Conservation (phyloP, 2,888 invertebrate species). For the Ormyrus nitidulus region DNA sequence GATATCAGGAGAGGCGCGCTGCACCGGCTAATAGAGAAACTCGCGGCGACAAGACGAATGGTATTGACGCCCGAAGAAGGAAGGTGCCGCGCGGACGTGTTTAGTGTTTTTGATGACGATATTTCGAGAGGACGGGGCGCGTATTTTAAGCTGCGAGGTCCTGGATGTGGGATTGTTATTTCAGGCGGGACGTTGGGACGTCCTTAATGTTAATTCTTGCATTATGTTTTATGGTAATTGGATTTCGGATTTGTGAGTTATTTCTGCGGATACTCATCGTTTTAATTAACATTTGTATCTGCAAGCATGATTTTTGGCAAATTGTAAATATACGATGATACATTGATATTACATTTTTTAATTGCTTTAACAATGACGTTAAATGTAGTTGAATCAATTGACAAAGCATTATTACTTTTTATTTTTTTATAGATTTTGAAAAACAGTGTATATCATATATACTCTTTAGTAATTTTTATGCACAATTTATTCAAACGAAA, state of each 20-base stretch:
- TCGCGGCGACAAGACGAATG: slow-evolving; percentile 42
- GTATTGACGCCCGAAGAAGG: slow-evolving; percentile 27
- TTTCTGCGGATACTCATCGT: not conserved
- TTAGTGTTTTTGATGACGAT: slow-evolving; percentile 11
- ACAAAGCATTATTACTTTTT: too few relatives aligned
- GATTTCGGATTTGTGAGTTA: not conserved
- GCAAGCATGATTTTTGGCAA: too few relatives aligned
- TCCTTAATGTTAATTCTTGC: too few relatives aligned
- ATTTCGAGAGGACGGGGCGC: not conserved
- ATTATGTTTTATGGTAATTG: too few relatives aligned
- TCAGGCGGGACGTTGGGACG: not conserved
- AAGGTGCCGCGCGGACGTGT: slow-evolving; percentile 44
- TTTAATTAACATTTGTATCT: not conserved
- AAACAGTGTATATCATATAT: too few relatives aligned
- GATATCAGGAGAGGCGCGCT: slow-evolving; percentile 11
- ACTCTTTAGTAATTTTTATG: too few relatives aligned
- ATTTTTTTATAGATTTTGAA: too few relatives aligned
- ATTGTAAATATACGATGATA: too few relatives aligned
- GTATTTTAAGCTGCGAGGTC: not conserved
- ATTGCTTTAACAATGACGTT: too few relatives aligned
- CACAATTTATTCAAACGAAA: too few relatives aligned
- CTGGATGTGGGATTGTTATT: not conserved
- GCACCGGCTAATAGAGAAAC: slow-evolving; percentile 22
- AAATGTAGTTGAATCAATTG: too few relatives aligned
- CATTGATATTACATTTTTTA: too few relatives aligned